Evolutionary conservation across 2,888 invertebrate species (phyloP), one percentile per base, ranked within the genome.

Genomic region (Limnephilus marmoratus): DNA sequence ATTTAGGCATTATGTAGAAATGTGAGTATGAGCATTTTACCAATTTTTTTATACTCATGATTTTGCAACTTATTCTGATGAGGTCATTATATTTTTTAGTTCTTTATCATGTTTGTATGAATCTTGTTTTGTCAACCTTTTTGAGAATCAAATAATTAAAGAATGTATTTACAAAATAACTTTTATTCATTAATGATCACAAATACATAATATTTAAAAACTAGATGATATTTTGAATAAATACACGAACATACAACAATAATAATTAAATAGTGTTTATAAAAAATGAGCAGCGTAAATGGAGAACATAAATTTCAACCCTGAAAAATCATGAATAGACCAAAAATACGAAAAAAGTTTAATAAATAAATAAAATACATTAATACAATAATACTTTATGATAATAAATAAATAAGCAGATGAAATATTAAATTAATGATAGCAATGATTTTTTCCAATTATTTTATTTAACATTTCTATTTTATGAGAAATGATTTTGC

Each of bases 141-240:
- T 53, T 86, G 45, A 29, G 49, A 49, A 29, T 86, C 68, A 81
- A 89, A 81, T 89, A 89, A 89, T 81, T n/a, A 37, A 89, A 18
- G 7, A 53, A n/a, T n/a, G n/a, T 80, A 41, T 89, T 89, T 81
- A 89, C 80, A 68, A 89, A 89, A 89, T 31, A 37, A 41, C 37
- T 37, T 89, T 89, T 89, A 81, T 81, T 89, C 9, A 81, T 89
- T 68, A 88, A 68, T 89, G 81, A 89, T 89, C 81, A 89, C 89
- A 89, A 80, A 81, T 80, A 45, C 41, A 89, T 31, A 68, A 24
- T 68, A 24, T 68, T 68, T 68, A 31, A 34, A 15, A 83, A 68
- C 68, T 68, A 68, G 68, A 68, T 68, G 68, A 68, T 68, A 68
- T 68, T 68, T 68, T 9, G n/a, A 68, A 68, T 68, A 68, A 68